Percentiles rank a stretch among this genome's conserved stretches.
Evolutionary conservation across 1,140 invertebrate species (phyloP).

Genomic region (Melitaea cinxia): DNA sequence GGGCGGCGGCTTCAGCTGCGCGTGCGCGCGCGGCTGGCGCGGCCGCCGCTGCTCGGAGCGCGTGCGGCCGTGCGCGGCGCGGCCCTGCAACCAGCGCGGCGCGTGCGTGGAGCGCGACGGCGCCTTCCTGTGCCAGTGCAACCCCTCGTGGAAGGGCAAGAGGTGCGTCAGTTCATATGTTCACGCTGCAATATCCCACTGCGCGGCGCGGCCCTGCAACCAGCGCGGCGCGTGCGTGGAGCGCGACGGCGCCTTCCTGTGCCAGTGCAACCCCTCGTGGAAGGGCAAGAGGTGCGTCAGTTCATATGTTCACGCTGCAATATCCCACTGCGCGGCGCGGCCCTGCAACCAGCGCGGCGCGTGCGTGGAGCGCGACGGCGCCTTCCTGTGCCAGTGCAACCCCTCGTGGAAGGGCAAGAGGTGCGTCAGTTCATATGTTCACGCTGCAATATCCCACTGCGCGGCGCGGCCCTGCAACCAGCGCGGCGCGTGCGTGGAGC

Average conservation of each 20-base stretch:
- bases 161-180: conserved; percentile 43
- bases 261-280: conserved; percentile 88
- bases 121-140: conserved; percentile 86
- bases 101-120: conserved; percentile 85
- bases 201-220: conserved; percentile 87
- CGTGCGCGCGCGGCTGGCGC: conserved; percentile 85
- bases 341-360: conserved; percentile 87
- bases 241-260: conserved; percentile 84
- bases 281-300: conserved; percentile 80
- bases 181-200: no score
- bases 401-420: conserved; percentile 87
- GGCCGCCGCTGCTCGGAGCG: conserved; percentile 85
- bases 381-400: conserved; percentile 87
- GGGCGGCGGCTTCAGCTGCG: conserved; percentile 71
- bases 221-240: conserved; percentile 86
- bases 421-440: conserved; percentile 33
- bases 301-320: neutral
- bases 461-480: conserved; percentile 86
- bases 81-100: conserved; percentile 87
- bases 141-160: conserved; percentile 87
- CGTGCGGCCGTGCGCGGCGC: conserved; percentile 85
- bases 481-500: conserved; percentile 85
- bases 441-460: no score
- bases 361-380: conserved; percentile 84
- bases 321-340: conserved; percentile 85